Evolutionary conservation across 2,797 vertebrate genomes (phyloP).

Genomic region (Zalophus californianus): DNA sequence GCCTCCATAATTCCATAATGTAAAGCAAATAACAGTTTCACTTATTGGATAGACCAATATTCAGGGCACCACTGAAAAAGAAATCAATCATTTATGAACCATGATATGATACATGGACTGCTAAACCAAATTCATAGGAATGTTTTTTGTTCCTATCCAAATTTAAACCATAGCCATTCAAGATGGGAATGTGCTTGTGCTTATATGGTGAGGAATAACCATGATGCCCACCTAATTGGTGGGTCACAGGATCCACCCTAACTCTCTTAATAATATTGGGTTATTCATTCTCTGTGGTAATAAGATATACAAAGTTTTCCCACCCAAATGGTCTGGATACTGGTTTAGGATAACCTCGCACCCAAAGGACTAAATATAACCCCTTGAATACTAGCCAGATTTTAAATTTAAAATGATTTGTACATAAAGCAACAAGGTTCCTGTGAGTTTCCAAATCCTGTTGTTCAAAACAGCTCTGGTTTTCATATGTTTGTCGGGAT

Average conservation of each 20-base stretch:
- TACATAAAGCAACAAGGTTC: neutral
- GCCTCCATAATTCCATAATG: neutral
- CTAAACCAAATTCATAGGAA: neutral
- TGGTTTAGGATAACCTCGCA: neutral
- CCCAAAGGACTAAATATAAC: neutral
- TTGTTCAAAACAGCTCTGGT: neutral
- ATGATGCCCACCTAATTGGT: neutral
- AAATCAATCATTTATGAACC: neutral
- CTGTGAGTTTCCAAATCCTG: neutral
- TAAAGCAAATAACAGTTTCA: neutral
- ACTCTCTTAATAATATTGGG: neutral
- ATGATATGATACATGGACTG: neutral
- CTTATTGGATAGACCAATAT: neutral
- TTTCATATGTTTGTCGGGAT: neutral
- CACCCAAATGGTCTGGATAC: neutral
- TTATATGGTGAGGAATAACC: neutral
- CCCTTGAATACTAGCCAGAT: neutral
- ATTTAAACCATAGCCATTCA: neutral
- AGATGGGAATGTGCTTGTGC: neutral
- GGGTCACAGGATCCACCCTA: neutral
- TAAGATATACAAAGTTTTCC: neutral
- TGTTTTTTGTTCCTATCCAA: neutral
- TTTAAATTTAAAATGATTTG: neutral
- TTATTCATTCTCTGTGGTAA: neutral
- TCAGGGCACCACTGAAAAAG: neutral